Conservation (phyloP, 2,888 invertebrate species). For the Ormia ochracea region DNA sequence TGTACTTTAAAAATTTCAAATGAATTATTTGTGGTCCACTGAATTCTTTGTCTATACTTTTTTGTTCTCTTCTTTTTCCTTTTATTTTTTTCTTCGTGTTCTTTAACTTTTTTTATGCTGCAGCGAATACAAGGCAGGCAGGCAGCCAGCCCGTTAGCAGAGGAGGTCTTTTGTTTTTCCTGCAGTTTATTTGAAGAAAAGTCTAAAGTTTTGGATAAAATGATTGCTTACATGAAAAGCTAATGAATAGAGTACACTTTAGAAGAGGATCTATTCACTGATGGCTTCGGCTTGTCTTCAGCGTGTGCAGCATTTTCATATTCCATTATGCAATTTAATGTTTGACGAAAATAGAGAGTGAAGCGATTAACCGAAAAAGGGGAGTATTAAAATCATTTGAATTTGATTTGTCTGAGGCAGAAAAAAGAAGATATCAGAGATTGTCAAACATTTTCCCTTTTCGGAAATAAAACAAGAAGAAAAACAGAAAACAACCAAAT, state of each 20-base stretch:
- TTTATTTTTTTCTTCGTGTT: neutral
- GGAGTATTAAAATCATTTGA: conserved; percentile 23
- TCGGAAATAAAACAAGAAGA: too few species aligned
- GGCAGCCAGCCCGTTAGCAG: too few species aligned
- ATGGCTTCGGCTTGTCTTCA: neutral
- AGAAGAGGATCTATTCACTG: neutral
- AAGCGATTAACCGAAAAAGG: conserved; percentile 4
- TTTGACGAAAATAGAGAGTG: neutral
- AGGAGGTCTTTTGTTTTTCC: neutral
- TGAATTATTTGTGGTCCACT: conserved; percentile 60
- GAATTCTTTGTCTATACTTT: conserved; percentile 51
- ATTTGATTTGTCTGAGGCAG: conserved; percentile 23
- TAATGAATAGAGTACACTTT: conserved; percentile 15
- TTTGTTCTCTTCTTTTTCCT: neutral
- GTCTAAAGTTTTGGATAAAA: conserved; percentile 29
- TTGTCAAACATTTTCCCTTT: neutral
- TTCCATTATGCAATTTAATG: conserved; percentile 38
- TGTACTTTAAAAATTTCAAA: conserved; percentile 54
- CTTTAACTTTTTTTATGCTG: neutral
- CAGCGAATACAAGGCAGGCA: neutral
- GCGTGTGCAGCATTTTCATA: neutral
- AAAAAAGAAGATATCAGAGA: neutral
- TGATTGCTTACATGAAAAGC: conserved; percentile 21
- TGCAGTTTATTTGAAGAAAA: conserved; percentile 33
- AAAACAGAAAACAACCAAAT: too few species aligned